These are phyloP conservation scores for Malurus cyaneus DNA, from an alignment of 2,113 vertebrate genomes.

Conservation along the genomic window DNA sequence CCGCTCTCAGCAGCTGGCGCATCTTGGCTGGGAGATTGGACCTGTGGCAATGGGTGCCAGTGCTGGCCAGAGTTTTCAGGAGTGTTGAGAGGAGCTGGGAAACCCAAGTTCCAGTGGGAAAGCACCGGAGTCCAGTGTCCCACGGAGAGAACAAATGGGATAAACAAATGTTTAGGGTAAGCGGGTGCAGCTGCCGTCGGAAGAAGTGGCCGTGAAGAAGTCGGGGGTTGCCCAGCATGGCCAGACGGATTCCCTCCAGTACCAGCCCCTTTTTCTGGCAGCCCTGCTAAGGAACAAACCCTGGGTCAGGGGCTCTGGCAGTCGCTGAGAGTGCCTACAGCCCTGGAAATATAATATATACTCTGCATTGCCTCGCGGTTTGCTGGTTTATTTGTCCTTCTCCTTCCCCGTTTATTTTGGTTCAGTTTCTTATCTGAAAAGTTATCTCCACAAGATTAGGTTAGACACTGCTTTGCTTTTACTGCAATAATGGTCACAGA, in stretches of 20 bases:
- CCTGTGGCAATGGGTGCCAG: too few relatives aligned
- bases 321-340: too few relatives aligned
- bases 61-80: neutral
- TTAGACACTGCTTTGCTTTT: neutral
- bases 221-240: neutral
- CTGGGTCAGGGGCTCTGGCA: neutral
- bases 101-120: neutral
- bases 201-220: too few relatives aligned
- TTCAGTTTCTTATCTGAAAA: neutral
- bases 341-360: neutral
- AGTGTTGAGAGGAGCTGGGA: neutral
- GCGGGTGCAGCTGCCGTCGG: neutral
- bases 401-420: neutral
- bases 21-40: neutral
- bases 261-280: neutral
- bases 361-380: neutral
- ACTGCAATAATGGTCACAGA: neutral
- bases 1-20: neutral
- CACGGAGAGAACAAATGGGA: neutral
- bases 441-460: fast-evolving
- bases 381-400: neutral
- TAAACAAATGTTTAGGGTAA: fast-evolving
- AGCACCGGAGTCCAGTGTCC: too few relatives aligned
- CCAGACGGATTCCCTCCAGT: neutral
- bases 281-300: neutral